Evolutionary conservation across 2,113 vertebrate species (phyloP).

Genomic region (Amphiprion ocellaris): DNA sequence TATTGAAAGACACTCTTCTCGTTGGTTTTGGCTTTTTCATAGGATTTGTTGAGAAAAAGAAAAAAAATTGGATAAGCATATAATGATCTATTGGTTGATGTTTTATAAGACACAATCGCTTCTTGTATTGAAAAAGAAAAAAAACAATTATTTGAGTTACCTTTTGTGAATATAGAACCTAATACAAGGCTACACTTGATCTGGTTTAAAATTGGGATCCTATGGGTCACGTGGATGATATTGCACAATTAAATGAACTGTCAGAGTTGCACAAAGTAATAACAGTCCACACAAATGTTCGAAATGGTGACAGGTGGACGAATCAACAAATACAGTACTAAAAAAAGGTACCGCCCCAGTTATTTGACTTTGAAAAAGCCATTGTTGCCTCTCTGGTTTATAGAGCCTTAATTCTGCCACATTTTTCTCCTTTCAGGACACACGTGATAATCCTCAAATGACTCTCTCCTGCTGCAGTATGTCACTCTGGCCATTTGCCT

Average conservation of each 20-base stretch:
- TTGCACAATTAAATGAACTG: no score
- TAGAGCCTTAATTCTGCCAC: neutral
- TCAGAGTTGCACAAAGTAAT: no score
- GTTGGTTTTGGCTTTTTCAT: neutral
- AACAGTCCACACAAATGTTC: no score
- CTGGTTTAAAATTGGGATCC: no score
- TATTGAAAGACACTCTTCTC: neutral
- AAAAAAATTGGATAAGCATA: neutral
- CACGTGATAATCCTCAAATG: neutral
- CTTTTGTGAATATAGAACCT: neutral
- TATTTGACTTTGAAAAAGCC: no score
- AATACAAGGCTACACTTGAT: neutral
- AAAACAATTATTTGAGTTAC: neutral
- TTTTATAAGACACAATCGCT: no score
- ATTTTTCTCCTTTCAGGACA: neutral
- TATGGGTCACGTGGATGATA: no score
- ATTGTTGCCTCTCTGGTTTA: neutral
- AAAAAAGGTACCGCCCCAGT: no score
- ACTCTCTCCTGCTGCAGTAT: conserved; percentile 21
- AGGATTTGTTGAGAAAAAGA: neutral
- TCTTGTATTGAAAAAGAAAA: no score
- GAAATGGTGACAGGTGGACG: no score
- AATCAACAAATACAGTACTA: no score
- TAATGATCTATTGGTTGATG: no score
- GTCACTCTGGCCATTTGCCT: conserved; percentile 29